Percentiles rank a stretch among this genome's conserved stretches.
Evolutionary conservation across 2,797 vertebrate genomes (phyloP).

Genomic region (Pipistrellus pygmaeus): DNA sequence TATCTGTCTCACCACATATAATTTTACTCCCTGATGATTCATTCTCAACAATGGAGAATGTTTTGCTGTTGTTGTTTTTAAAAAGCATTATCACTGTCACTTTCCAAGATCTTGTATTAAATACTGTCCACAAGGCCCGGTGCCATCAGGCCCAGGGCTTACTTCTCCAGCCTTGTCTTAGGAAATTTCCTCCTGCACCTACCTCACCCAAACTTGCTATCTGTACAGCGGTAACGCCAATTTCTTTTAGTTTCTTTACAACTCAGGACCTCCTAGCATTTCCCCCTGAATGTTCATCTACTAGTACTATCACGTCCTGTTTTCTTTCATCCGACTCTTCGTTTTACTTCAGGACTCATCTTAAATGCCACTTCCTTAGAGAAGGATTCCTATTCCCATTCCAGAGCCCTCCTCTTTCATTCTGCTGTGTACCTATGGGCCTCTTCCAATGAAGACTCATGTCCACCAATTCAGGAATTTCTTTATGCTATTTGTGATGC

Average conservation of each 20-base stretch:
- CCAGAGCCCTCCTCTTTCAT: neutral
- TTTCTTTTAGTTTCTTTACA: neutral
- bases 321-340: neutral
- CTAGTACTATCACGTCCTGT: neutral
- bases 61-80: neutral
- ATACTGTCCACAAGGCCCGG: neutral
- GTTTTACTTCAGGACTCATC: neutral
- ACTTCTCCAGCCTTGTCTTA: neutral
- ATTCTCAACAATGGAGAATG: neutral
- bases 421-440: neutral
- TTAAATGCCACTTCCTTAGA: neutral
- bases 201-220: neutral
- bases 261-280: neutral
- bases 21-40: neutral
- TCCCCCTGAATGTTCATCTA: neutral
- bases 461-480: neutral
- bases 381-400: neutral
- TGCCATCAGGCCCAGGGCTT: neutral
- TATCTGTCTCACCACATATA: neutral
- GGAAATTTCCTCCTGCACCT: neutral
- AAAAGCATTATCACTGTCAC: neutral
- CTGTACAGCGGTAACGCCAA: neutral
- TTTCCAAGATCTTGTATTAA: slow-evolving; percentile 1
- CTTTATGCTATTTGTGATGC: neutral
- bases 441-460: neutral